Conservation (phyloP, 2,888 invertebrate genomes). For the Camponotus fellah region DNA sequence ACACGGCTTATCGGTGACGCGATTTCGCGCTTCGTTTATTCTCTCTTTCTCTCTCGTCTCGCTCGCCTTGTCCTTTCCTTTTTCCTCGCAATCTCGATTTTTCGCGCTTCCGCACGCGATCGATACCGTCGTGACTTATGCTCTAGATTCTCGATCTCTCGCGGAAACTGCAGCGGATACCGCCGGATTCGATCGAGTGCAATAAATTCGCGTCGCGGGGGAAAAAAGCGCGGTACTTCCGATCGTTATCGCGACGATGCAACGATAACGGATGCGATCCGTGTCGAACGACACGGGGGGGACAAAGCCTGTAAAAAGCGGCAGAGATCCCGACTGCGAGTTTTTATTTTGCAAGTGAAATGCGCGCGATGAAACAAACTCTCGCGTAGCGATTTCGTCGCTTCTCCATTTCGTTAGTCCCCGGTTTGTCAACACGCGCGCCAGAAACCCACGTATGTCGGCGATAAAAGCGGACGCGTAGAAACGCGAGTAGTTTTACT, state of each 20-base stretch:
- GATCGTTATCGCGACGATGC: slow-evolving; percentile 33
- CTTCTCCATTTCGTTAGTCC: slow-evolving; percentile 7
- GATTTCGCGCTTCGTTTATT: slow-evolving; percentile 53
- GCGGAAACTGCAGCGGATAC: slow-evolving; percentile 20
- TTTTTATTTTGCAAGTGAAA: slow-evolving; percentile 44
- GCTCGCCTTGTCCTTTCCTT: background rate
- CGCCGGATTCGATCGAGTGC: slow-evolving; percentile 23
- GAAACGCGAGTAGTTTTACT: background rate
- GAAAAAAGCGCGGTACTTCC: slow-evolving; percentile 11
- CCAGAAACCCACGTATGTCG: background rate
- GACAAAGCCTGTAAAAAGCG: slow-evolving; percentile 8
- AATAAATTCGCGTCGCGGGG: slow-evolving; percentile 31
- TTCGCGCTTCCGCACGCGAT: background rate
- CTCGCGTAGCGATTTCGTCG: slow-evolving; percentile 21
- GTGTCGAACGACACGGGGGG: background rate
- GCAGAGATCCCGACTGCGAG: slow-evolving; percentile 12
- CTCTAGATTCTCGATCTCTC: background rate
- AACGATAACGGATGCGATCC: slow-evolving; percentile 15
- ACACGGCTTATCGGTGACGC: slow-evolving; percentile 50
- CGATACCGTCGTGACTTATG: slow-evolving; percentile 11
- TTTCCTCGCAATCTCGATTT: slow-evolving; percentile 10
- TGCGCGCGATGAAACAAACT: background rate
- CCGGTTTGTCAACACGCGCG: slow-evolving; percentile 30
- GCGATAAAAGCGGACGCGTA: background rate
- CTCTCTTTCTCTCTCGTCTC: slow-evolving; percentile 10